These are phyloP conservation scores for Electrophaes corylata DNA, from an alignment of 2,888 invertebrate genomes.

Conservation along the genomic window DNA sequence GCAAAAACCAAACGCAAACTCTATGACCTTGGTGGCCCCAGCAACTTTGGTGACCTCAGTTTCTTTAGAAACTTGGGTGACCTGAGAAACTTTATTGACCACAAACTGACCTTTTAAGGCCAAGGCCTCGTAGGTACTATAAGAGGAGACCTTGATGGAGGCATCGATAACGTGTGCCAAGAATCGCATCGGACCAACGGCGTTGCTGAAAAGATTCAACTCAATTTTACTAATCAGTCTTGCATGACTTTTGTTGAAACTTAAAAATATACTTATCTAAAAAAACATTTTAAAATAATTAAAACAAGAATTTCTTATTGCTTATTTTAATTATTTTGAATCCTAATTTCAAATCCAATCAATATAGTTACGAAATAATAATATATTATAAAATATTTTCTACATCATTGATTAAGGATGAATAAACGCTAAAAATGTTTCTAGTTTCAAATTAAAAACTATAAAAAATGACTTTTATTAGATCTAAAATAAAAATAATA, in stretches of 20 bases:
- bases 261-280: background rate
- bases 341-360: background rate
- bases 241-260: slow-evolving; percentile 12
- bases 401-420: slow-evolving; percentile 3
- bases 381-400: background rate
- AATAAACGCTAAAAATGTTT: slow-evolving; percentile 6
- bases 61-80: slow-evolving; percentile 53
- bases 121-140: slow-evolving; percentile 66
- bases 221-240: slow-evolving; percentile 26
- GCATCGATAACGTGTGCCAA: slow-evolving; percentile 82
- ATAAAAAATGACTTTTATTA: background rate
- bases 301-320: no score
- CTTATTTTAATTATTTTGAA: no score
- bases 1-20: slow-evolving; percentile 51
- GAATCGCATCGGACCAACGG: slow-evolving; percentile 84
- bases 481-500: background rate
- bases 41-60: slow-evolving; percentile 48
- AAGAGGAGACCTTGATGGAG: slow-evolving; percentile 76
- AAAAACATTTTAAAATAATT: no score
- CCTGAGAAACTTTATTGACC: slow-evolving; percentile 45
- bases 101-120: slow-evolving; percentile 61
- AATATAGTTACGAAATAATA: background rate
- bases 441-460: slow-evolving; percentile 2
- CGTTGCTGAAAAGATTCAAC: slow-evolving; percentile 67
- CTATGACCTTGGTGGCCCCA: slow-evolving; percentile 42